These are phyloP conservation scores for Cyanoramphus novaezelandiae DNA, from an alignment of 2,113 vertebrate species.

Conservation along the genomic window DNA sequence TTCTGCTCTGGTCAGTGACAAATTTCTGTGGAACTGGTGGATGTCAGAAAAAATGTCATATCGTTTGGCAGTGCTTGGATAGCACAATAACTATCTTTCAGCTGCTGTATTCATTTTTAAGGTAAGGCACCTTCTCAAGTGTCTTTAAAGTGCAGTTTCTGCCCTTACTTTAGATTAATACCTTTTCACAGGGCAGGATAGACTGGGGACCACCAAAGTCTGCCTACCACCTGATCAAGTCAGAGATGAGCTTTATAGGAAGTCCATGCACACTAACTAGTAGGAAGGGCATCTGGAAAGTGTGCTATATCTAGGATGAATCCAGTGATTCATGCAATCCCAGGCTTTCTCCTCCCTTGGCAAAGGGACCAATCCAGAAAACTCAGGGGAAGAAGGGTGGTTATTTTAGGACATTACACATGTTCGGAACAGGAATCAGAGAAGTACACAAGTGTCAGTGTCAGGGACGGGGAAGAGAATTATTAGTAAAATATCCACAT, in stretches of 20 bases:
- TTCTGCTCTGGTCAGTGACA: background rate
- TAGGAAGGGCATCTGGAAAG: background rate
- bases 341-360: background rate
- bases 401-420: background rate
- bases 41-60: background rate
- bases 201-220: background rate
- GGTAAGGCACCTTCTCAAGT: background rate
- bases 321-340: background rate
- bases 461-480: background rate
- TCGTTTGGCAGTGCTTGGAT: background rate
- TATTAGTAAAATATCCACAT: background rate
- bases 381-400: background rate
- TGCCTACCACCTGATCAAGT: background rate
- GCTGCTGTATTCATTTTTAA: background rate
- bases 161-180: background rate
- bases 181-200: background rate
- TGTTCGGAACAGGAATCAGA: background rate
- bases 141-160: background rate
- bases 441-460: background rate
- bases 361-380: background rate
- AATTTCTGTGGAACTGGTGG: background rate
- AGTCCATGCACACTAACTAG: background rate
- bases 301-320: background rate
- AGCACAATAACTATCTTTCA: background rate
- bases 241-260: background rate